Conservation (phyloP, 2,797 vertebrate species). For the Scolopax rusticola region DNA sequence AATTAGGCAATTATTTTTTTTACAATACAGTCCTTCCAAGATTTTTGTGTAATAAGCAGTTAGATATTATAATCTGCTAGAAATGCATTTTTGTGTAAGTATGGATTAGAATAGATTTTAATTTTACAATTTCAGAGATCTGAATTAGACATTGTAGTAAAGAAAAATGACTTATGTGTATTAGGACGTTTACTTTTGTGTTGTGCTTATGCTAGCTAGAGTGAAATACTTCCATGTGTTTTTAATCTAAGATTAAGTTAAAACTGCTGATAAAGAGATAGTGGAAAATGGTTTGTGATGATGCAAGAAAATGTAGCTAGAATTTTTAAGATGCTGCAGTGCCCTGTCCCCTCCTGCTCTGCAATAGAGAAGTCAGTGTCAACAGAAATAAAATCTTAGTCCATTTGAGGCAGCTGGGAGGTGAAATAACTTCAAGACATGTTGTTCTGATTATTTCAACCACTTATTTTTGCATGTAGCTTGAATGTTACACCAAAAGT, state of each 20-base stretch:
- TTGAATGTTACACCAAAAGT: neutral
- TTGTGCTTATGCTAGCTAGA: constrained; percentile 7
- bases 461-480: neutral
- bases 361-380: neutral
- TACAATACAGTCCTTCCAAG: constrained; percentile 42
- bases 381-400: neutral
- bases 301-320: neutral
- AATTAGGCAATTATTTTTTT: constrained; percentile 63
- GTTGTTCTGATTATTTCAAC: neutral
- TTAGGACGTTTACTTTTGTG: neutral
- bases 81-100: constrained; percentile 26
- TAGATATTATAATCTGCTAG: constrained; percentile 44
- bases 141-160: constrained; percentile 55
- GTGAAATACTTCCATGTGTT: constrained; percentile 26
- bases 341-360: neutral
- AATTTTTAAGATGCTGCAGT: constrained; percentile 1
- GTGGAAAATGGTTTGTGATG: neutral
- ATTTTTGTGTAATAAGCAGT: constrained; percentile 57
- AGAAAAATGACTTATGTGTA: constrained; percentile 32
- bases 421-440: constrained; percentile 1
- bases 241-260: constrained; percentile 46
- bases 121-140: constrained; percentile 54
- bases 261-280: neutral
- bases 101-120: constrained; percentile 55
- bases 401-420: neutral